phyloP scores from a whole-genome alignment of 2,797 vertebrate genomes.

The Silurus lanzhouensis region DNA sequence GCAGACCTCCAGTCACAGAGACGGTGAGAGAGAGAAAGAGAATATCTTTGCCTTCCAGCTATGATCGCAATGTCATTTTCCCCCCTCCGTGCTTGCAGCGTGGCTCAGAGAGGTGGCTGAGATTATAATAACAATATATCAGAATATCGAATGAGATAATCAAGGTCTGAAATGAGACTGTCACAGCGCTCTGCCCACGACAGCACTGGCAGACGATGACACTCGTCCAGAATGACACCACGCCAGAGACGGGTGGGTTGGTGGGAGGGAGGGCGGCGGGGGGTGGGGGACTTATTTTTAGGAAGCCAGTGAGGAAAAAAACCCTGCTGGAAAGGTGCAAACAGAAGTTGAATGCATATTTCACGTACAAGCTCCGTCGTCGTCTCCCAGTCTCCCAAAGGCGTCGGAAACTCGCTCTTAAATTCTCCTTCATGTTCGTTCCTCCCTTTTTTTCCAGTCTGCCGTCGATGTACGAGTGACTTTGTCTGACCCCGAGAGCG shows the following conservation, averaged over 20 bases:
- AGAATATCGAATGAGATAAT: constrained; percentile 79
- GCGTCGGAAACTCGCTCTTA: constrained; percentile 19
- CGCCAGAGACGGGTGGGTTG: neutral
- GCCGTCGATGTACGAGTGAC: constrained; percentile 79
- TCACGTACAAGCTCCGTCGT: constrained; percentile 29
- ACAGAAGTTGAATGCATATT: constrained; percentile 48
- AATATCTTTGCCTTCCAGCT: constrained; percentile 79
- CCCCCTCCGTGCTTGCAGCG: constrained; percentile 70
- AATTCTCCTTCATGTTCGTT: constrained; percentile 49
- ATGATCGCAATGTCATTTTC: constrained; percentile 79
- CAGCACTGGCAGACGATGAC: constrained; percentile 46
- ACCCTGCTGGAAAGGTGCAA: constrained; percentile 35
- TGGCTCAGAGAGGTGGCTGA: constrained; percentile 72
- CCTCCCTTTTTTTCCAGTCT: constrained; percentile 51
- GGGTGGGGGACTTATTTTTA: constrained; percentile 31
- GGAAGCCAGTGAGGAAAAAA: constrained; percentile 16
- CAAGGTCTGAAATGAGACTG: constrained; percentile 68
- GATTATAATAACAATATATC: constrained; percentile 76
- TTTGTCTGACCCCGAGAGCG: constrained; percentile 78
- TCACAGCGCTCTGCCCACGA: constrained; percentile 54
- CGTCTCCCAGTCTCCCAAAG: constrained; percentile 8
- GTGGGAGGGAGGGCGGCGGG: neutral
- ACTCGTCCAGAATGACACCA: constrained; percentile 43
- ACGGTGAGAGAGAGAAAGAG: constrained; percentile 62
- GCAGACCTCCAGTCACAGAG: constrained; percentile 79